Evolutionary conservation across 2,113 vertebrate genomes (phyloP), one percentile per base, ranked within the genome.

Genomic region (Candoia aspera): DNA sequence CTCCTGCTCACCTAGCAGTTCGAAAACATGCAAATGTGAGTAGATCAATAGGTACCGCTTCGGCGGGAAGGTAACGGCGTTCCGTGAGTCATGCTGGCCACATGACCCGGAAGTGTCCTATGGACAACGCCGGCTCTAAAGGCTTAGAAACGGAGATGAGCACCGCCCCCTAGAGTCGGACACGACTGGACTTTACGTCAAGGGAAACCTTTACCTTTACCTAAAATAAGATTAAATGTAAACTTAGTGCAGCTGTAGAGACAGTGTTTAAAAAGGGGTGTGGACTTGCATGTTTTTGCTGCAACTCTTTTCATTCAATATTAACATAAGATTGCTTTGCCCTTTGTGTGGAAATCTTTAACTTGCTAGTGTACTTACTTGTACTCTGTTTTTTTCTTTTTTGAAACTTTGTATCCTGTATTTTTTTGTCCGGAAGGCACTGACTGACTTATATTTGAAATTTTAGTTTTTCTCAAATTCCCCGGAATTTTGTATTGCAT

Each of bases 321-420:
- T 84, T 53, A 90, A 15, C 3, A 33, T 68, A 59, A 87, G 17
- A 8, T 55, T 62, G 0, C 0, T 84, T 96, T 96, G 94, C 88
- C 93, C 95, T 97, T 96, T 64, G 88, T 60, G 6, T 68, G 0
- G 15, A 53, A 0, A 8, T 58, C 15, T 1, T n/a, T 93, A 55
- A 58, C 9, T 49, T 84, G 29, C 26, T 49, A 0, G 29, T 24
- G 0, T 0, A 15, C 0, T 0, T 0, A 0, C 54, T 4, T 26
- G 10, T 42, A 79, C 2, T 79, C 73, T 37, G 19, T 79, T 42
- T 68, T 79, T 73, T 37, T 49, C 4, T 42, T 73, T 37, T 2
- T 8, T n/a, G 37, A 17, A 79, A 64, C 26, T 42, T 91, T 53
- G 21, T 84, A 9, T 1, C 37, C 33, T 33, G 10, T 59, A 26